Evolutionary conservation across 1,140 invertebrate genomes (phyloP), one percentile per base, ranked within the genome.

Genomic region (Medauroidea extradentata): DNA sequence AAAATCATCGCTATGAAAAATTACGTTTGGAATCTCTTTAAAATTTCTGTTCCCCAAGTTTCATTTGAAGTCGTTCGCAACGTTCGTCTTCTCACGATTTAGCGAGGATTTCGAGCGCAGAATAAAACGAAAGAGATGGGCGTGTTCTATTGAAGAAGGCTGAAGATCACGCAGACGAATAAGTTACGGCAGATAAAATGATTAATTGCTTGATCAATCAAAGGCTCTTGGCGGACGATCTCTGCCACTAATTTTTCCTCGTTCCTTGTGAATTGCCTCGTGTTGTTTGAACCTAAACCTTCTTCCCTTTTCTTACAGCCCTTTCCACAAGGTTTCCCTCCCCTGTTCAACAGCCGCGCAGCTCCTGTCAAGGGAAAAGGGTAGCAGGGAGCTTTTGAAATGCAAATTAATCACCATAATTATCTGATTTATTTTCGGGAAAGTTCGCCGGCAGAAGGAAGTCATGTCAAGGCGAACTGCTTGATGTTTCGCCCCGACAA

Each of bases 181-280:
- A 34, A 34, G 29, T 11, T 11, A 11, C 50, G 50, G 50, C 16
- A 57, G 46, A 57, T 57, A 50, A 57, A 57, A 57, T 57, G 56
- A 57, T 57, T 57, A 57, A 57, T 57, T 57, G 46, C 56, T 57
- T 57, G 56, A 57, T 50, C 56, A 57, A 44, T 57, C 56, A 57
- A 57, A 57, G 56, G 18, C 48, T 13, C 21, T 41, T 11, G 16
- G 38, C 18, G 41, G 42, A 21, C 54, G 54, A 46, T 34, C 29
- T 11, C 29, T 11, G 29, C 43, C 23, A 19, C 54, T 57, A 57
- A 57, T 57, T 57, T 57, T 27, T 29, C 54, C 16, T 23, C 53
- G 7, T 34, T 27, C 50, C 18, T 34, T 34, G 29, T 11, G 29
- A 34, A 34, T 7, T 4, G 29, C 11, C 29, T 34, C 29, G 29